These are phyloP conservation scores for Eumacrocentrus americanus DNA, from an alignment of 2,888 invertebrate genomes.

Conservation along the genomic window DNA sequence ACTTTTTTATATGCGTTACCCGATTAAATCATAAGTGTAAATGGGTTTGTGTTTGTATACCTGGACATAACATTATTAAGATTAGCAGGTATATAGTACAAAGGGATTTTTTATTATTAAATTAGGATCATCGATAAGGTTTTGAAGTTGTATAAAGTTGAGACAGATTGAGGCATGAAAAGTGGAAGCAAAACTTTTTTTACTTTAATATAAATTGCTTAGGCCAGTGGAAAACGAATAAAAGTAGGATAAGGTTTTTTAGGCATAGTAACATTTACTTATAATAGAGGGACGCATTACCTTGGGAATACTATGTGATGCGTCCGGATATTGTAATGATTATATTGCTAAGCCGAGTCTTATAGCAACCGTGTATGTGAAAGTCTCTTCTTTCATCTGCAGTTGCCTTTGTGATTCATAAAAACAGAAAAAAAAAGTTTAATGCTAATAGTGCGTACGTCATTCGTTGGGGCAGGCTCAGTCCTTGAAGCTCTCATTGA, in stretches of 20 bases:
- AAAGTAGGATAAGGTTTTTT: conserved; percentile 8
- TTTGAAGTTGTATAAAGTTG: conserved; percentile 16
- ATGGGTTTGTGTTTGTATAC: conserved; percentile 52
- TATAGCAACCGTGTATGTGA: not conserved
- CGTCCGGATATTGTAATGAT: conserved; percentile 8
- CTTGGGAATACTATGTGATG: not conserved
- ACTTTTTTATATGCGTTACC: conserved; percentile 53
- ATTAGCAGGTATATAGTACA: conserved; percentile 24
- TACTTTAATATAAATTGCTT: conserved; percentile 7
- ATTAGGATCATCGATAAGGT: conserved; percentile 12
- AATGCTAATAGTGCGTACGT: conserved; percentile 4
- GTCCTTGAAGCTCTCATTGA: conserved; percentile 27
- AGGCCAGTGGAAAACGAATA: conserved; percentile 15
- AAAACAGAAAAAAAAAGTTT: conserved; percentile 1
- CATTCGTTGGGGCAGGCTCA: conserved; percentile 17
- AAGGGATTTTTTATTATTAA: conserved; percentile 2
- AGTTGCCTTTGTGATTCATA: not conserved
- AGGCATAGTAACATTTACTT: not conserved
- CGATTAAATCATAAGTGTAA: conserved; percentile 47
- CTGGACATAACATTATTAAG: conserved; percentile 36
- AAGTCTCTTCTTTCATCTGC: not conserved
- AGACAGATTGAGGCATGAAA: conserved; percentile 9
- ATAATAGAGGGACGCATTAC: conserved; percentile 1
- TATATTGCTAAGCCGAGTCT: not conserved
- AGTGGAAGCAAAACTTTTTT: conserved; percentile 7